Conservation (phyloP, 2,113 vertebrate species). For the Hylia prasina region DNA sequence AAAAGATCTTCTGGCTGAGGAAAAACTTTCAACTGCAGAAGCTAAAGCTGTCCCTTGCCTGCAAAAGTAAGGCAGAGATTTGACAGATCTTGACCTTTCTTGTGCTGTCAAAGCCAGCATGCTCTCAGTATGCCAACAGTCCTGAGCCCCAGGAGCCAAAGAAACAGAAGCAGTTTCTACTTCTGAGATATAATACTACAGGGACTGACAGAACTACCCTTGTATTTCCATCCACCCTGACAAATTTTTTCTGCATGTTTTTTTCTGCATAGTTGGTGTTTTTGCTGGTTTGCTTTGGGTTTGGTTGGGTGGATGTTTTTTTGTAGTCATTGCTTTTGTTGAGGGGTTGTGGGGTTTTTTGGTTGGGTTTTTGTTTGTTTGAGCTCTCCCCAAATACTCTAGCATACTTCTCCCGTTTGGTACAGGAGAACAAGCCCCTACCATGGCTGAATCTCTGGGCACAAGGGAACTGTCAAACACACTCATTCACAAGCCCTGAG, state of each 20-base stretch:
- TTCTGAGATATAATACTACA: background rate
- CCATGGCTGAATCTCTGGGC: background rate
- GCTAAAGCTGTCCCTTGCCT: background rate
- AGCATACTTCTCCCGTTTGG: background rate
- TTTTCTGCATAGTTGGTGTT: background rate
- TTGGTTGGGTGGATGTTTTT: background rate
- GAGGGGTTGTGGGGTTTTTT: background rate
- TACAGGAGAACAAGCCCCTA: background rate
- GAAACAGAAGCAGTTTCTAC: background rate
- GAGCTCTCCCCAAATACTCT: background rate
- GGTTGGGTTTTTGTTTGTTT: background rate
- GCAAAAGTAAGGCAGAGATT: background rate
- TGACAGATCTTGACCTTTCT: background rate
- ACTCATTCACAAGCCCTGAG: background rate
- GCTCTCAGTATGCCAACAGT: fast-evolving
- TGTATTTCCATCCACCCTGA: background rate
- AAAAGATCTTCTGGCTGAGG: background rate
- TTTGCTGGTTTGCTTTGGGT: background rate
- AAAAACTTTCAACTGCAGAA: background rate
- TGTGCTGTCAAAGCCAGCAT: background rate
- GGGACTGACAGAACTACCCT: background rate
- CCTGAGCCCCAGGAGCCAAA: background rate
- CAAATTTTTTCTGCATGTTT: background rate
- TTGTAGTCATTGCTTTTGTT: background rate
- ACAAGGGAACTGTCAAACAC: constrained; percentile 10